These are phyloP conservation scores for Halcyon chelicuti DNA, from an alignment of 2,797 vertebrate species.

Conservation along the genomic window DNA sequence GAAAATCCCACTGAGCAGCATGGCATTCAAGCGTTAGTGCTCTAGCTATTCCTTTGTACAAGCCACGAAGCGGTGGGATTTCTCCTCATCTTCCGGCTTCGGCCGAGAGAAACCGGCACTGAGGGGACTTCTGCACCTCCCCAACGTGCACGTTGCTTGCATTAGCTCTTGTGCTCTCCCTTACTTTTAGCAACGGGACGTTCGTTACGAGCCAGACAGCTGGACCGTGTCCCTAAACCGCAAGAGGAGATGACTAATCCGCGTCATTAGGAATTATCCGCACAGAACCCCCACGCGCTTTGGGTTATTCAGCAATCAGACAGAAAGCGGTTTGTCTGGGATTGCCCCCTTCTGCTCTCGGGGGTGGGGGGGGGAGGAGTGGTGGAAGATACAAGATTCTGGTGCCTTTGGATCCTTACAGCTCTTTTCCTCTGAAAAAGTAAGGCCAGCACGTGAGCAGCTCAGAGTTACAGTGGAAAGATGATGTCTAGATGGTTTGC, in stretches of 20 bases:
- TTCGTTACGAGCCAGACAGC: constrained; percentile 23
- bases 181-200: neutral
- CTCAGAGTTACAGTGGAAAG: neutral
- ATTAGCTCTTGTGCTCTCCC: neutral
- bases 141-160: neutral
- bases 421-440: neutral
- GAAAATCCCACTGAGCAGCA: accelerated
- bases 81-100: neutral
- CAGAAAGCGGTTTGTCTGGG: constrained; percentile 8
- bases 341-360: neutral
- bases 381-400: neutral
- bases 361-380: neutral
- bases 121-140: neutral
- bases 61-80: neutral
- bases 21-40: accelerated
- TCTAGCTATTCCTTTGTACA: neutral
- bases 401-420: neutral
- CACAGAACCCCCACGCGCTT: constrained; percentile 38
- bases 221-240: neutral
- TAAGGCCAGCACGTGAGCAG: neutral
- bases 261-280: constrained; percentile 14
- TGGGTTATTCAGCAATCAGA: neutral
- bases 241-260: constrained; percentile 58
- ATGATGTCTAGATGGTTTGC: neutral
- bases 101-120: neutral